A percentile compares a stretch with the other conserved stretches of the same genome.
These are phyloP conservation scores for Galagoides demidoff DNA, from an alignment of 2,797 vertebrate genomes.

Conservation along the genomic window DNA sequence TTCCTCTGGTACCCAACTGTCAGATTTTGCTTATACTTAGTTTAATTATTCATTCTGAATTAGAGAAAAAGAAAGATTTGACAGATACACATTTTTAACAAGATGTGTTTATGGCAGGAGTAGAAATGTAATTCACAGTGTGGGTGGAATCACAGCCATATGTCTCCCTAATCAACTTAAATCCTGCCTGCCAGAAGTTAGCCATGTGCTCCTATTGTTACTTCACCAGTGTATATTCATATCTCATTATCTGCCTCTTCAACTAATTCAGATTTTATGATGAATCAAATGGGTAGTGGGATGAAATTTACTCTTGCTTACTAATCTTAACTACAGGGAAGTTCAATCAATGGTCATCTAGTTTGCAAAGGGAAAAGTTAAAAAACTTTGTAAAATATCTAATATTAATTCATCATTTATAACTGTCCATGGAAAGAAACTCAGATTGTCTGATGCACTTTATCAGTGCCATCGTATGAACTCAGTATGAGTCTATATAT, in stretches of 20 bases:
- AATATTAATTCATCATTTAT: background rate
- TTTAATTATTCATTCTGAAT: background rate
- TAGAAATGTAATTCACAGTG: background rate
- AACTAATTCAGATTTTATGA: slow-evolving; percentile 19
- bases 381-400: background rate
- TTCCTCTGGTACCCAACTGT: background rate
- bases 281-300: background rate
- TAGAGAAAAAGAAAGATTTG: background rate
- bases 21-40: slow-evolving; percentile 3
- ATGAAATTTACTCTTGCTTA: slow-evolving; percentile 23
- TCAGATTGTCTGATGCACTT: background rate
- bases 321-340: slow-evolving; percentile 12
- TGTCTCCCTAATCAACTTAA: background rate
- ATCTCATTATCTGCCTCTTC: background rate
- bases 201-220: background rate
- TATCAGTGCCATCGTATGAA: background rate
- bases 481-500: background rate
- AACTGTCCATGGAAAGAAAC: background rate
- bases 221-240: background rate
- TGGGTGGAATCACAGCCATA: background rate
- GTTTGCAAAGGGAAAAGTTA: background rate
- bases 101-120: background rate
- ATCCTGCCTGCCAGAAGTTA: background rate
- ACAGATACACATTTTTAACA: background rate
- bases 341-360: background rate